Evolutionary conservation across 2,888 invertebrate species (phyloP).

Genomic region (Mimumesa dahlbomi): DNA sequence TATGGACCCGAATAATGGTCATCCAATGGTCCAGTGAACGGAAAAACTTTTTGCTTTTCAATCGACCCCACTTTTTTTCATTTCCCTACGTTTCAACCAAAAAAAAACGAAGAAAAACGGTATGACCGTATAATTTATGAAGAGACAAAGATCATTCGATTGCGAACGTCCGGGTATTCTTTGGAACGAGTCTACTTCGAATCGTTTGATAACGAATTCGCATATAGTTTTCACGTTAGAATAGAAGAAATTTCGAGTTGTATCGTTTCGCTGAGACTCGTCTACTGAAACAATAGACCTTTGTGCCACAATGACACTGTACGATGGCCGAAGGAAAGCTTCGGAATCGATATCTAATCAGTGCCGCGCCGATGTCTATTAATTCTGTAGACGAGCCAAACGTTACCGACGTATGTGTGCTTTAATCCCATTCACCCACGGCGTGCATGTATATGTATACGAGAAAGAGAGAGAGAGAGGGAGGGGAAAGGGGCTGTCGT

Average conservation of each 20-base stretch:
- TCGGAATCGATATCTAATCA: constrained; percentile 30
- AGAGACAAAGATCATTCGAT: too few relatives aligned
- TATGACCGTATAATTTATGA: too few relatives aligned
- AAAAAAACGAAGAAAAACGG: too few relatives aligned
- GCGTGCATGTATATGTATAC: neutral
- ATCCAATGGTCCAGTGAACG: neutral
- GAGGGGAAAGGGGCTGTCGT: neutral
- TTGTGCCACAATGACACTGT: neutral
- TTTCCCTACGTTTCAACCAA: too few relatives aligned
- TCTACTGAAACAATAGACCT: neutral
- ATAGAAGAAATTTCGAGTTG: too few relatives aligned
- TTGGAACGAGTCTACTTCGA: too few relatives aligned
- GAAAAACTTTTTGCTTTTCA: neutral
- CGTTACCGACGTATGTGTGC: constrained; percentile 3
- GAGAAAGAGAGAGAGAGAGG: too few relatives aligned
- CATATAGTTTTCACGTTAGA: too few relatives aligned
- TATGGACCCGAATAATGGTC: neutral
- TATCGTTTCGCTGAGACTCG: too few relatives aligned
- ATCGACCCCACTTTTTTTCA: too few relatives aligned
- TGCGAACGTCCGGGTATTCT: too few relatives aligned
- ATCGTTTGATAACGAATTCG: too few relatives aligned
- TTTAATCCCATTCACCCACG: constrained; percentile 34
- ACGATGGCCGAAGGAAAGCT: constrained; percentile 11
- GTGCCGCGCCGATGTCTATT: constrained; percentile 21
- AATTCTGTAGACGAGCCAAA: constrained; percentile 25